Conservation (phyloP, 2,797 vertebrate species). For the Mustela erminea region DNA sequence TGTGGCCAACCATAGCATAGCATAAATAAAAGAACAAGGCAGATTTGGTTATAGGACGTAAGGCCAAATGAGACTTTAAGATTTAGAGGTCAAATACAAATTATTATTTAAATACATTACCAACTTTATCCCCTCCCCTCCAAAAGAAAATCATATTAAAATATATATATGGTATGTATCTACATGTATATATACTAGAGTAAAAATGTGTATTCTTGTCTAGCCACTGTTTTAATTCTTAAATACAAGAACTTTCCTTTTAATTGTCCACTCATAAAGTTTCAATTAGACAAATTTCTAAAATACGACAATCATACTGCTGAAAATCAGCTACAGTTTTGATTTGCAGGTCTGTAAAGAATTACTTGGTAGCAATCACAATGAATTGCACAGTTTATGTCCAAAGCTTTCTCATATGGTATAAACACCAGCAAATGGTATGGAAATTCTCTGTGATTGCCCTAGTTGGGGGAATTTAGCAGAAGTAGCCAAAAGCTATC, state of each 20-base stretch:
- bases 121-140: not conserved
- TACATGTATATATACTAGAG: not conserved
- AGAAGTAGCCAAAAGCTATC: constrained; percentile 26
- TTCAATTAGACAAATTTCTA: constrained; percentile 69
- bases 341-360: constrained; percentile 85
- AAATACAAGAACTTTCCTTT: not conserved
- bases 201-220: constrained; percentile 41
- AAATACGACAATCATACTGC: constrained; percentile 77
- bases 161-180: not conserved
- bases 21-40: not conserved
- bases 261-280: constrained; percentile 9
- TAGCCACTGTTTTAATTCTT: constrained; percentile 44
- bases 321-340: constrained; percentile 83
- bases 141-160: not conserved
- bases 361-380: constrained; percentile 87
- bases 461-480: not conserved
- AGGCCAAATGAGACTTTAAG: constrained; percentile 23
- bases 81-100: not conserved
- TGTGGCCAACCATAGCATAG: not conserved
- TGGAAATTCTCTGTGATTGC: constrained; percentile 59
- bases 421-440: constrained; percentile 84
- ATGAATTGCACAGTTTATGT: constrained; percentile 77
- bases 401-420: constrained; percentile 80
- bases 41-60: not conserved
- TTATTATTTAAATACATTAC: not conserved